Evolutionary conservation across 2,113 vertebrate genomes (phyloP), one percentile per base, ranked within the genome.

Genomic region (Acrocephalus arundinaceus): DNA sequence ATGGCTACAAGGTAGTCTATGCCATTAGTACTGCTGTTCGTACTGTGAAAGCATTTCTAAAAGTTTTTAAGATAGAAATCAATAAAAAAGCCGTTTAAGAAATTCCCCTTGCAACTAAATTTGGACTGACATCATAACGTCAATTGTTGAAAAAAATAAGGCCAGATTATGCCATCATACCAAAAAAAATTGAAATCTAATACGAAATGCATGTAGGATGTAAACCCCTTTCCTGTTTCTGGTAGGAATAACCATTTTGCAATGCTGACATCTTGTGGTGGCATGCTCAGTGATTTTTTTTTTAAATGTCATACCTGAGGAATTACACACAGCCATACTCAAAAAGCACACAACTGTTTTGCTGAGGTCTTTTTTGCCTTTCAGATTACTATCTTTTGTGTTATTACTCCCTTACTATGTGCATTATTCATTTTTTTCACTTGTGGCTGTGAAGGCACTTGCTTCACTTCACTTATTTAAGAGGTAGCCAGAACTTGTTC

Each of bases 211-310:
- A 57, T 62, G 9, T 0, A 66, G 71, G 12, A 52, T 62, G 37
- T 8, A 33, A 82, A 82, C 58, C 3, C 21, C 13, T 78, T 41
- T 77, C 46, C 54, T 66, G 27, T 16, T 41, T 24, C 27, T 22
- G 33, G 31, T 4, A 82, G 35, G 21, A 84, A 61, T 39, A 92
- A 87, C 62, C 22, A 13, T 75, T 96, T 88, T 85, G 76, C 96
- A 96, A 94, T 95, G 90, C 94, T 95, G 96, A 95, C 96, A 96
- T 52, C 96, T 96, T 79, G 94, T 92, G 96, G 96, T 49, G 14
- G 71, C 31, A 17, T 28, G 39, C 41, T 73, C 28, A n/a, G 10
- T 16, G 48, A 16, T 30, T 31, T n/a, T 58, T 48, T 52, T 75
- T 11, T 45, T 45, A 18, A 7, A 1, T n/a, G 17, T 7, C 21